These are phyloP conservation scores for Sphenodon punctatus DNA, from an alignment of 2,797 vertebrate species.

Conservation along the genomic window DNA sequence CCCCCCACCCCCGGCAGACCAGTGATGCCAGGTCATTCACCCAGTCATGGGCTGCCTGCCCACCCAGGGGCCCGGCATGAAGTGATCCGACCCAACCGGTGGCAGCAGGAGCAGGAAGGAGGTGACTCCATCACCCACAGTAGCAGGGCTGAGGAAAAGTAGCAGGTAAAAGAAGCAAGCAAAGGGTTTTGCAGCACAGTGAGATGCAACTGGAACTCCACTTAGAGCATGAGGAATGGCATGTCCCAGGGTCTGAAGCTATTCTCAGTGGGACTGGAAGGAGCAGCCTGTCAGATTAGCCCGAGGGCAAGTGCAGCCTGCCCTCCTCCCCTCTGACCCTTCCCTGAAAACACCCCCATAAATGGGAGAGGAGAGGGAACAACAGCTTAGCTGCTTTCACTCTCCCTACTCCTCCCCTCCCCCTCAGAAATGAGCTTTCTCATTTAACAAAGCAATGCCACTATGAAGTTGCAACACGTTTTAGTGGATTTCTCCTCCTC, in stretches of 20 bases:
- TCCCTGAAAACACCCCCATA: neutral
- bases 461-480: conserved; percentile 18
- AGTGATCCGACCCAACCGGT: no score
- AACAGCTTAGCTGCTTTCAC: neutral
- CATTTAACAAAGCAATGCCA: conserved; percentile 14
- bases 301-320: neutral
- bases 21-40: no score
- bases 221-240: neutral
- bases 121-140: no score
- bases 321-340: neutral
- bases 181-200: neutral
- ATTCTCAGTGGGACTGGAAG: neutral
- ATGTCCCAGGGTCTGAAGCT: neutral
- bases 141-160: no score
- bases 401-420: neutral
- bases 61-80: no score
- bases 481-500: neutral
- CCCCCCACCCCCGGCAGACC: no score
- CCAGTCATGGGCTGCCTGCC: no score
- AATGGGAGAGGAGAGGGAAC: neutral
- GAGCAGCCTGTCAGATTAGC: neutral
- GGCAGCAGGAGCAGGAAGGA: no score
- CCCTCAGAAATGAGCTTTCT: neutral
- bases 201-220: neutral
- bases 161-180: neutral